Conservation (phyloP, 1,140 invertebrate genomes). For the Heliconius nattereri region DNA sequence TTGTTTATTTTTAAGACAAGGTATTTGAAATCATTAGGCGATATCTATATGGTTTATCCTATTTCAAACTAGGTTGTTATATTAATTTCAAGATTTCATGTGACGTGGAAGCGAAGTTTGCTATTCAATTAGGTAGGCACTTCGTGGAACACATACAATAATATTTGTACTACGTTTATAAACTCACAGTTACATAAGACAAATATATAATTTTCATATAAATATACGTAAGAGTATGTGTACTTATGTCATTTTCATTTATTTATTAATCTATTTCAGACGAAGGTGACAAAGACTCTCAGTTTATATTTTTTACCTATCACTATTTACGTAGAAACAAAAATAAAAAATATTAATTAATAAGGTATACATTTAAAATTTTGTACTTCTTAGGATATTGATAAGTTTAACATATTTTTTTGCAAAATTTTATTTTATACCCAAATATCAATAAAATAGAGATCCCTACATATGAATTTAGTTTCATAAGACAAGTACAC, state of each 20-base stretch:
- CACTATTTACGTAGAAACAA: too few species aligned
- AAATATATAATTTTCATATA: background rate
- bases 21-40: too few species aligned
- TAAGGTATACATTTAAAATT: too few species aligned
- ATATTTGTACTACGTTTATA: slow-evolving; percentile 32
- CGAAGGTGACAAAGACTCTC: background rate
- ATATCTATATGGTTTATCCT: too few species aligned
- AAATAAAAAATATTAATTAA: too few species aligned
- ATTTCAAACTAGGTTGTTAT: background rate
- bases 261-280: background rate
- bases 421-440: too few species aligned
- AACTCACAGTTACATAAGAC: slow-evolving; percentile 1
- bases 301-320: background rate
- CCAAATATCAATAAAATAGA: background rate
- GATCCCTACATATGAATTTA: slow-evolving; percentile 6
- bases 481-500: background rate
- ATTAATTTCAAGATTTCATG: background rate
- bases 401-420: too few species aligned
- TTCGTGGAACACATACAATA: slow-evolving; percentile 35
- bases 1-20: too few species aligned
- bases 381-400: too few species aligned
- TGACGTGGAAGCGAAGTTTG: background rate
- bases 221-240: background rate
- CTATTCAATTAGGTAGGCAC: slow-evolving; percentile 25
- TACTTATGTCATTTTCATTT: background rate